These are phyloP conservation scores for Geophilus truncorum DNA, from an alignment of 2,888 invertebrate species.

Conservation along the genomic window DNA sequence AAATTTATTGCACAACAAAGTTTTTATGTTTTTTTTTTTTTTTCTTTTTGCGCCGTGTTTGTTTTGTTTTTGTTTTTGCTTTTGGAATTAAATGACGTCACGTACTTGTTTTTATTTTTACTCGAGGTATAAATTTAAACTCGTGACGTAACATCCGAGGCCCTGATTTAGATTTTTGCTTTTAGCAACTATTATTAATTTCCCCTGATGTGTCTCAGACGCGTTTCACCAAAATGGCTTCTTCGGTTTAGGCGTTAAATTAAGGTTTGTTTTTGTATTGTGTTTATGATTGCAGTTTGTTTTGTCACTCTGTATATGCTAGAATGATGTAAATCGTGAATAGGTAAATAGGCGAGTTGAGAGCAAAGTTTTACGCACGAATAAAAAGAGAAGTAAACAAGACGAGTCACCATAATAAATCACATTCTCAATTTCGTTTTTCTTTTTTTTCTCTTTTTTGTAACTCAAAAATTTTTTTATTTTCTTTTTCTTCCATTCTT, in stretches of 20 bases:
- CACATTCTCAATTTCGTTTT: not conserved
- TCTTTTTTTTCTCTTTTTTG: not conserved
- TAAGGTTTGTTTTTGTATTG: not conserved
- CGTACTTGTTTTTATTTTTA: not conserved
- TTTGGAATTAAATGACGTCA: not conserved
- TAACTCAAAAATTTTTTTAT: not conserved
- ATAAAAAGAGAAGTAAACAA: not conserved
- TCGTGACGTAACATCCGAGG: not conserved
- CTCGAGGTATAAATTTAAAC: not conserved
- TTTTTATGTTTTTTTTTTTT: not conserved
- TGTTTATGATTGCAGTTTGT: not conserved
- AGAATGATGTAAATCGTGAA: not conserved
- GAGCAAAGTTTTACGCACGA: not conserved
- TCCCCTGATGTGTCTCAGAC: not conserved
- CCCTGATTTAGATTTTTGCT: not conserved
- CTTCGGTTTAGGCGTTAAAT: not conserved
- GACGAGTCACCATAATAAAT: not conserved
- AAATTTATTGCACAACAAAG: constrained; percentile 25
- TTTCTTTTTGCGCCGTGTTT: no score
- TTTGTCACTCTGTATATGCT: not conserved
- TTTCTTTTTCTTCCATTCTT: not conserved
- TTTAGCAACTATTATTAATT: not conserved
- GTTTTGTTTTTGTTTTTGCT: not conserved
- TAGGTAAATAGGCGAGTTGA: not conserved
- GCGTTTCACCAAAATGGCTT: not conserved